Conservation (phyloP, 2,888 invertebrate species). For the Apamea sordens region DNA sequence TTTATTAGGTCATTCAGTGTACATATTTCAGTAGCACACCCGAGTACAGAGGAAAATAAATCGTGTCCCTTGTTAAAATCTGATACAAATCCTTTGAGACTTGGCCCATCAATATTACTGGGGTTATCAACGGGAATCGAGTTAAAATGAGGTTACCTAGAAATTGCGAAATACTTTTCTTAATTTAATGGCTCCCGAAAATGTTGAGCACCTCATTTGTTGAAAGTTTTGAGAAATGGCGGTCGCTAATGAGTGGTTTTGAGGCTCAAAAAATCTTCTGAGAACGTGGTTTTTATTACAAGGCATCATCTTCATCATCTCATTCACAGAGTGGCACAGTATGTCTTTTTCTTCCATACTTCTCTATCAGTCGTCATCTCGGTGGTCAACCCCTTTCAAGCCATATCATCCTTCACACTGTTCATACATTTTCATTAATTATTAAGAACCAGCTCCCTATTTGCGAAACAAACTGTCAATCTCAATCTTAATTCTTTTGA, state of each 20-base stretch:
- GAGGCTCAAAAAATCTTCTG: no score
- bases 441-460: no score
- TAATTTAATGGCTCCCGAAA: conserved; percentile 17
- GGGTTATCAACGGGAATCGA: conserved; percentile 28
- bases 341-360: no score
- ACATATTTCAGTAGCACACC: conserved; percentile 44
- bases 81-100: conserved; percentile 43
- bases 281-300: background rate
- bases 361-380: no score
- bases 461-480: no score
- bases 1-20: conserved; percentile 35
- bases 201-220: conserved; percentile 1
- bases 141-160: background rate
- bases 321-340: no score
- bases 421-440: no score
- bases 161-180: conserved; percentile 7
- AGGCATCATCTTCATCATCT: background rate
- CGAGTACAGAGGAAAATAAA: conserved; percentile 33
- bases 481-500: no score
- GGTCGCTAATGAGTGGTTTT: background rate
- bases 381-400: no score
- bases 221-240: background rate
- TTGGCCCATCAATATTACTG: conserved; percentile 25
- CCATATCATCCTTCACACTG: no score
- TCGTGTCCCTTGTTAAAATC: conserved; percentile 46